Evolutionary conservation across 2,797 vertebrate genomes (phyloP).

Genomic region (Pelodytes ibericus): DNA sequence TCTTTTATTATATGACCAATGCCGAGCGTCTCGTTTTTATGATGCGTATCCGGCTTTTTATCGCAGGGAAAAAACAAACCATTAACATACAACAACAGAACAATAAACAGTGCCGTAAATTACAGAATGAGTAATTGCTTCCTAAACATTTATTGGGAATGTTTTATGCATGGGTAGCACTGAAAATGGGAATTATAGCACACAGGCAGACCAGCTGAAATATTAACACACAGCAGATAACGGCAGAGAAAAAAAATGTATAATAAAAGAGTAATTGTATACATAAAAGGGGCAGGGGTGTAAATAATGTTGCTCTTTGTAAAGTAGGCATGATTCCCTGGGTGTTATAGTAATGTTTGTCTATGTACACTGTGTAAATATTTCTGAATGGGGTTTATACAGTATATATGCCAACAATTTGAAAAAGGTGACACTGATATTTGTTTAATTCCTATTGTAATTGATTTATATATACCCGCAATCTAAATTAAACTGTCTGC

Average conservation of each 20-base stretch:
- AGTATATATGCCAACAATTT: no score
- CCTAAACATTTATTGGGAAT: slow-evolving; percentile 23
- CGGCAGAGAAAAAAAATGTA: neutral
- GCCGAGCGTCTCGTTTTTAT: slow-evolving; percentile 28
- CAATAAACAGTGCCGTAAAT: slow-evolving; percentile 18
- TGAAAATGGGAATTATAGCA: neutral
- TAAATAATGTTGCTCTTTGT: no score
- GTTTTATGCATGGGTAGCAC: neutral
- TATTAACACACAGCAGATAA: neutral
- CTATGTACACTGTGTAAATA: no score
- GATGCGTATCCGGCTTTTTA: slow-evolving; percentile 30
- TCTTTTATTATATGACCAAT: neutral
- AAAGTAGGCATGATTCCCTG: no score
- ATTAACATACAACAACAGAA: slow-evolving; percentile 20
- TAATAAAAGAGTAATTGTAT: no score
- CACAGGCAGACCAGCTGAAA: neutral
- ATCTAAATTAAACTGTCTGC: no score
- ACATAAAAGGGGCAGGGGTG: no score
- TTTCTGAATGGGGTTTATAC: no score
- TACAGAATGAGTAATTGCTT: slow-evolving; percentile 8
- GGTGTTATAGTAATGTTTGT: no score
- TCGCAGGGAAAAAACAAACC: slow-evolving; percentile 28
- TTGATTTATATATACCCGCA: no score
- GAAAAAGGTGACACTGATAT: no score
- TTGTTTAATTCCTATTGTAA: no score